Conservation (phyloP, 2,888 invertebrate species). For the Urechis unicinctus region DNA sequence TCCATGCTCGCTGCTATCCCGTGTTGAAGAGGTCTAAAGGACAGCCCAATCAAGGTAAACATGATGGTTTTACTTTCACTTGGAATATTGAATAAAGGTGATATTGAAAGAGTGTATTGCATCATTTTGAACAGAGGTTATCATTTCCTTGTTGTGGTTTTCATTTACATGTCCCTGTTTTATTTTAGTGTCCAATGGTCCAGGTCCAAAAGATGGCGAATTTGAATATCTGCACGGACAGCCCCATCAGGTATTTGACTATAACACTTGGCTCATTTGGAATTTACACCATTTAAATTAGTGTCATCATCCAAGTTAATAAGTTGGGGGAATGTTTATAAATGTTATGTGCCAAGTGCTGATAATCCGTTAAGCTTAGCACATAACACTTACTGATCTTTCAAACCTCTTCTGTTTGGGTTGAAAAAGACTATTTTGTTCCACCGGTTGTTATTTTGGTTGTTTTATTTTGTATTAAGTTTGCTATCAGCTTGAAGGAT, state of each 20-base stretch:
- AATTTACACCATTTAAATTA: background rate
- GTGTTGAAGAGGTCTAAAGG: background rate
- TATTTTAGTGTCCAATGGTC: conserved; percentile 19
- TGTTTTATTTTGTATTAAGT: no score
- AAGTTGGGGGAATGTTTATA: background rate
- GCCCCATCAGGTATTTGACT: background rate
- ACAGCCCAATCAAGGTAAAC: conserved; percentile 4
- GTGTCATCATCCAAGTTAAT: background rate
- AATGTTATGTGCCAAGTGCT: no score
- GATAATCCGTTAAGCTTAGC: no score
- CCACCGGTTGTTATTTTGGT: no score
- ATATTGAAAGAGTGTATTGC: no score
- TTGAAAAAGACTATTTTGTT: background rate
- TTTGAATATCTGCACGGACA: conserved; percentile 13
- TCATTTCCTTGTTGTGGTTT: no score
- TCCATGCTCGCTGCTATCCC: background rate
- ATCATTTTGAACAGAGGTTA: no score
- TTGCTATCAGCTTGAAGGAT: no score
- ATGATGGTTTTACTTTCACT: background rate
- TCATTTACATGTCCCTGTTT: background rate
- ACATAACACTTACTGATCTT: no score
- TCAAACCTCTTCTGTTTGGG: no score
- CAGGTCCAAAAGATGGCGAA: conserved; percentile 15
- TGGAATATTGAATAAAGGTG: background rate
- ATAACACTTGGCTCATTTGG: background rate